These are phyloP conservation scores for Brachionus paranguensis DNA, from an alignment of 1,140 invertebrate species.

Conservation along the genomic window DNA sequence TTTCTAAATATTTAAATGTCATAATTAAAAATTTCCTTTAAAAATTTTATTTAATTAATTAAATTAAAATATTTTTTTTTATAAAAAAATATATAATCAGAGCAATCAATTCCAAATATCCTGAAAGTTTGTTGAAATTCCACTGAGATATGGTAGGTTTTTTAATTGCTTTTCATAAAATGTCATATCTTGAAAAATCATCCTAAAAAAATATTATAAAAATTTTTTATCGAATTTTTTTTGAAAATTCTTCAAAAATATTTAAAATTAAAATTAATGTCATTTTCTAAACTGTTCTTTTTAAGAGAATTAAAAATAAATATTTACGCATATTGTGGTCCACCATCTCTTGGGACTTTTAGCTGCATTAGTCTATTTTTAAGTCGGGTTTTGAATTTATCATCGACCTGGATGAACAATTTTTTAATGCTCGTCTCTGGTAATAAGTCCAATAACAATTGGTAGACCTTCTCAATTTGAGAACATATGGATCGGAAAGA, in stretches of 20 bases:
- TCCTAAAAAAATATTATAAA: not conserved
- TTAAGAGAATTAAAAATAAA: not conserved
- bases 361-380: slow-evolving; percentile 74
- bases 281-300: not conserved
- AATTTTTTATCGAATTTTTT: not conserved
- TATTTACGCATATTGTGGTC: slow-evolving; percentile 72
- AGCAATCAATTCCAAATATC: slow-evolving; percentile 19
- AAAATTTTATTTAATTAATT: slow-evolving; percentile 8
- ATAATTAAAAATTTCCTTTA: not conserved
- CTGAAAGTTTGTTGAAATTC: slow-evolving; percentile 13
- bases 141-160: not conserved
- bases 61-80: slow-evolving; percentile 25
- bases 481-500: slow-evolving; percentile 83
- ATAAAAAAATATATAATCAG: slow-evolving; percentile 2
- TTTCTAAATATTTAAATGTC: no score
- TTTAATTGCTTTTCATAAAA: slow-evolving; percentile 37
- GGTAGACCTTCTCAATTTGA: slow-evolving; percentile 83
- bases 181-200: slow-evolving; percentile 35
- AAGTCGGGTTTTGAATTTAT: slow-evolving; percentile 77
- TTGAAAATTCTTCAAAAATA: no score
- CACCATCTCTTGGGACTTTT: slow-evolving; percentile 86
- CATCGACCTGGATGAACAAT: slow-evolving; percentile 76
- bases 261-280: no score
- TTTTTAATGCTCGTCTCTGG: slow-evolving; percentile 65
- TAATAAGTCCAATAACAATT: slow-evolving; percentile 66